Evolutionary conservation across 2,113 vertebrate genomes (phyloP), one percentile per base, ranked within the genome.

Genomic region (Regulus satrapa): DNA sequence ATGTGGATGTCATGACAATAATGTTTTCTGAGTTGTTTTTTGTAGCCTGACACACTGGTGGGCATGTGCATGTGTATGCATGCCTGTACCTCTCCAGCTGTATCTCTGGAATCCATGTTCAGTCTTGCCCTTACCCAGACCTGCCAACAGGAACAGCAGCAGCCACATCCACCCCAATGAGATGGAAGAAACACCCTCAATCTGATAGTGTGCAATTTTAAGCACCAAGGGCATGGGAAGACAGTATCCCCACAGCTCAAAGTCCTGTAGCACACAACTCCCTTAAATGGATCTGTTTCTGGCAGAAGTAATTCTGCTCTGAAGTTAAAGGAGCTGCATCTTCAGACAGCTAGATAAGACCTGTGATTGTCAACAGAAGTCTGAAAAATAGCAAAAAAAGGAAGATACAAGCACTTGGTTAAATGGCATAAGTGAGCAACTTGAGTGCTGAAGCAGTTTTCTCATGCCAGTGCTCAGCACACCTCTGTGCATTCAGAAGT

Each of bases 381-480:
- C 46, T 49, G 4, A 43, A 74, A 91, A 58, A 8, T 14, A 23
- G 19, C 16, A 43, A 78, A 67, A 58, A 31, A 72, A 68, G 7
- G 18, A 91, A 71, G 18, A 24, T 29, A 46, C 0, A 3, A 54
- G 2, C 4, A 73, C 52, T 83, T 80, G 7, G 49, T 95, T 77
- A 71, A 84, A 74, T 59, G 14, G 4, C 13, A 5, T 71, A 34
- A 29, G 3, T 34, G 74, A 88, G 9, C 5, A 69, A 40, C 8
- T 17, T 17, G 31, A 43, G 4, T 31, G 29, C 6, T 6, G 29
- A 54, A 48, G 12, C n/a, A 32, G 4, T 43, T 87, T 87, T 75
- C 67, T 75, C 32, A 49, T 4, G 3, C 8, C 40, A 41, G 4
- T 3, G 15, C 9, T 62, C 0, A 0, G 14, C 46, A 41, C 18